These are phyloP conservation scores for Semnornis frantzii DNA, from an alignment of 2,113 vertebrate species.

Conservation along the genomic window DNA sequence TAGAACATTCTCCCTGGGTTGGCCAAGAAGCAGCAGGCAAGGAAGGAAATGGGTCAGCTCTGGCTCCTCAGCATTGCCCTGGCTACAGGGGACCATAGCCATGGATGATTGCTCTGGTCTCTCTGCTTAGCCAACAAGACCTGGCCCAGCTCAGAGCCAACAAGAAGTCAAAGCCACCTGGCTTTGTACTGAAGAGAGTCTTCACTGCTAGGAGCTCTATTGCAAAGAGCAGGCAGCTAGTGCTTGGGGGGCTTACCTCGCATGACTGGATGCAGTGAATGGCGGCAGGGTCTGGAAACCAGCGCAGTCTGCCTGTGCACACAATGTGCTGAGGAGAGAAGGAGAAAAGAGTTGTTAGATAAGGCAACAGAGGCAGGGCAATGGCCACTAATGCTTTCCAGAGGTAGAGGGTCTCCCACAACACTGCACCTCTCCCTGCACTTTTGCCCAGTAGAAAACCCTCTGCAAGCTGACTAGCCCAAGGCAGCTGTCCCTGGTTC, in stretches of 20 bases:
- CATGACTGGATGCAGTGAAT: slow-evolving; percentile 93
- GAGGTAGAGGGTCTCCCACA: background rate
- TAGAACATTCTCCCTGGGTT: slow-evolving; percentile 9
- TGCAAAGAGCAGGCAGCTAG: background rate
- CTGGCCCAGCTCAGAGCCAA: background rate
- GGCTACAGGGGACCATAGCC: background rate
- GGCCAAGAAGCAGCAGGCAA: background rate
- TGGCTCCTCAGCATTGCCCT: background rate
- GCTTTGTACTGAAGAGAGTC: background rate
- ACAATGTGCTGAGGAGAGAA: slow-evolving; percentile 82
- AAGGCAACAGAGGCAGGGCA: background rate
- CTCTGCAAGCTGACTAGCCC: background rate
- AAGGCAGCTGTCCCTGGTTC: background rate
- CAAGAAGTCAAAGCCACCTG: background rate
- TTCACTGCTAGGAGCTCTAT: background rate
- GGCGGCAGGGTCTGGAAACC: slow-evolving; percentile 86
- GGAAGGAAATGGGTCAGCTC: slow-evolving; percentile 12
- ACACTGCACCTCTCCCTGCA: background rate
- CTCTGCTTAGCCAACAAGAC: background rate
- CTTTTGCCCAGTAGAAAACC: background rate
- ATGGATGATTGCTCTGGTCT: background rate
- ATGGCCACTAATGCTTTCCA: background rate
- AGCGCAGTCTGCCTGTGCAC: slow-evolving; percentile 89
- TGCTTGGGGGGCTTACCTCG: slow-evolving; percentile 82
- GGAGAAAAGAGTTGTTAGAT: background rate